Evolutionary conservation across 2,888 invertebrate species (phyloP).

Genomic region (Trichogramma dendrolimi): DNA sequence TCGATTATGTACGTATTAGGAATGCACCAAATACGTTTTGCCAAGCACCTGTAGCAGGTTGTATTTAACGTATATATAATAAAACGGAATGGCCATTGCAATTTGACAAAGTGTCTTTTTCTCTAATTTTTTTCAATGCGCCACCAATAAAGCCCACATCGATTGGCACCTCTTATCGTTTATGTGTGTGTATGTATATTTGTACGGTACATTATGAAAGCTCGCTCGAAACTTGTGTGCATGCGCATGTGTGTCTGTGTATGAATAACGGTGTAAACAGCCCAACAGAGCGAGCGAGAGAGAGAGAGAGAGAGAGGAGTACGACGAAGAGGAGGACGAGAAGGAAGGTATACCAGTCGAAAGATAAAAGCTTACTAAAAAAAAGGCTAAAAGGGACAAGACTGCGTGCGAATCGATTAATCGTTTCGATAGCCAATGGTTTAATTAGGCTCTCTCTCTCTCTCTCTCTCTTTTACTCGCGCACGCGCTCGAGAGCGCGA

Average conservation of each 20-base stretch:
- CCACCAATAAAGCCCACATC: too few species aligned
- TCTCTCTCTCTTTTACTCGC: slow-evolving; percentile 1
- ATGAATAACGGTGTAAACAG: not conserved
- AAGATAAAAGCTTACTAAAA: slow-evolving; percentile 7
- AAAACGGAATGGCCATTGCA: too few species aligned
- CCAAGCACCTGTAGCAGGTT: too few species aligned
- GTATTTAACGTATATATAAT: too few species aligned
- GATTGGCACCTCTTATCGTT: too few species aligned
- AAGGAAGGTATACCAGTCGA: not conserved
- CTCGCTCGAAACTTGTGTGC: not conserved
- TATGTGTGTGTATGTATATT: too few species aligned
- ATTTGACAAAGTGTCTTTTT: too few species aligned
- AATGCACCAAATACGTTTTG: too few species aligned
- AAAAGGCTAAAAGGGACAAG: slow-evolving; percentile 13
- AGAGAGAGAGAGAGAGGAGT: not conserved
- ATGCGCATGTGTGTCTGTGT: not conserved
- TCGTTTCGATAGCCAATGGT: slow-evolving; percentile 44
- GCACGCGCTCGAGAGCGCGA: slow-evolving; percentile 10
- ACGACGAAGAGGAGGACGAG: not conserved
- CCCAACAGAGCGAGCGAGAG: not conserved
- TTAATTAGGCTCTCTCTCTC: slow-evolving; percentile 38
- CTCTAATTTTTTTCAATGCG: too few species aligned
- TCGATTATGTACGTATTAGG: too few species aligned
- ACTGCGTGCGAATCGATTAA: slow-evolving; percentile 42
- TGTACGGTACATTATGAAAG: too few species aligned